These are phyloP conservation scores for Pica pica DNA, from an alignment of 2,113 vertebrate genomes.

Conservation along the genomic window DNA sequence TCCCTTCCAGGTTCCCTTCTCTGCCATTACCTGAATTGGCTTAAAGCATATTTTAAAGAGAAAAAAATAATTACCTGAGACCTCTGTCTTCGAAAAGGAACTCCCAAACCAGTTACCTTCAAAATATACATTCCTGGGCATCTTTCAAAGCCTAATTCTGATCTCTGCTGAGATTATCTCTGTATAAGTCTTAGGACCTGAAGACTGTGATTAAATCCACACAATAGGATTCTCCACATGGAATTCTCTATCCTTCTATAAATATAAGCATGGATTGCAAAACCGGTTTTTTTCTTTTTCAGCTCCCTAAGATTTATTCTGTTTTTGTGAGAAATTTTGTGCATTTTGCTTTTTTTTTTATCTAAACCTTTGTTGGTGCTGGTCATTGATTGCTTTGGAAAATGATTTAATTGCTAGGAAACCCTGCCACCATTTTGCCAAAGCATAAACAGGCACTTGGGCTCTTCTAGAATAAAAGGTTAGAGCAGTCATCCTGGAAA, in stretches of 20 bases:
- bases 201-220: not conserved
- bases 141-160: not conserved
- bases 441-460: not conserved
- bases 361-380: not conserved
- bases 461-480: not conserved
- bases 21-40: not conserved
- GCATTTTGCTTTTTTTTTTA: not conserved
- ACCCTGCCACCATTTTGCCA: not conserved
- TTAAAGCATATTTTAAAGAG: not conserved
- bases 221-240: not conserved
- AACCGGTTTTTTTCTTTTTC: not conserved
- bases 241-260: not conserved
- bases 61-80: not conserved
- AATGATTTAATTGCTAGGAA: not conserved
- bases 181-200: not conserved
- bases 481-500: not conserved
- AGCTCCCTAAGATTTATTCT: not conserved
- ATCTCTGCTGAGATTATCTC: not conserved
- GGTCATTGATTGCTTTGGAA: not conserved
- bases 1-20: not conserved
- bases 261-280: not conserved
- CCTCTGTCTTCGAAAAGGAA: not conserved
- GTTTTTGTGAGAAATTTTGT: not conserved
- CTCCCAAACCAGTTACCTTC: not conserved
- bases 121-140: not conserved